phyloP scores from a whole-genome alignment of 2,888 invertebrate genomes.

The Ormyrus thymus region DNA sequence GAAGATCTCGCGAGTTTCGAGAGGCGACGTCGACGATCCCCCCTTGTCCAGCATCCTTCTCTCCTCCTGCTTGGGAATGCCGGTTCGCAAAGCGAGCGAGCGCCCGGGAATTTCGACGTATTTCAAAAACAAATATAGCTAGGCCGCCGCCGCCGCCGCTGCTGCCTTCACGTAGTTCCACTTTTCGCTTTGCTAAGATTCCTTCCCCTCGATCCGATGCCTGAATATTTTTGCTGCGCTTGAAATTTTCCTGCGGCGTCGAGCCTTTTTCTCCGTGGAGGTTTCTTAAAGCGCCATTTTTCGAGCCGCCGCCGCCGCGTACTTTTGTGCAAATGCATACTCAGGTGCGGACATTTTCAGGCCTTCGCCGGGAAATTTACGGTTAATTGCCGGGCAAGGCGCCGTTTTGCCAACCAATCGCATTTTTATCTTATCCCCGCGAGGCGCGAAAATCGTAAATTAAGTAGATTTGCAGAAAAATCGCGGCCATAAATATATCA shows the following conservation, averaged over 20 bases:
- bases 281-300: too few relatives aligned
- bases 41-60: conserved; percentile 30
- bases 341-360: too few relatives aligned
- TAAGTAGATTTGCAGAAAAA: too few relatives aligned
- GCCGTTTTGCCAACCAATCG: too few relatives aligned
- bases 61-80: conserved; percentile 36
- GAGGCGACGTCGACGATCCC: conserved; percentile 4
- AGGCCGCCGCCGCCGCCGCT: background rate
- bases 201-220: too few relatives aligned
- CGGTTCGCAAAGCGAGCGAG: conserved; percentile 30
- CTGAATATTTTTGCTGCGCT: background rate
- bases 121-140: conserved; percentile 52
- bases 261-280: background rate
- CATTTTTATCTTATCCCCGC: too few relatives aligned
- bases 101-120: conserved; percentile 44
- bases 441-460: too few relatives aligned
- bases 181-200: conserved; percentile 35
- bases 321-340: too few relatives aligned
- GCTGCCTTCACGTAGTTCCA: conserved; percentile 41
- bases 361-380: too few relatives aligned
- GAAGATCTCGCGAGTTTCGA: conserved; percentile 42
- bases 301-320: too few relatives aligned
- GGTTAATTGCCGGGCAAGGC: too few relatives aligned
- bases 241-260: background rate
- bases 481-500: too few relatives aligned